Conservation (phyloP, 2,888 invertebrate species). For the Aphelenchoides bicaudatus region DNA sequence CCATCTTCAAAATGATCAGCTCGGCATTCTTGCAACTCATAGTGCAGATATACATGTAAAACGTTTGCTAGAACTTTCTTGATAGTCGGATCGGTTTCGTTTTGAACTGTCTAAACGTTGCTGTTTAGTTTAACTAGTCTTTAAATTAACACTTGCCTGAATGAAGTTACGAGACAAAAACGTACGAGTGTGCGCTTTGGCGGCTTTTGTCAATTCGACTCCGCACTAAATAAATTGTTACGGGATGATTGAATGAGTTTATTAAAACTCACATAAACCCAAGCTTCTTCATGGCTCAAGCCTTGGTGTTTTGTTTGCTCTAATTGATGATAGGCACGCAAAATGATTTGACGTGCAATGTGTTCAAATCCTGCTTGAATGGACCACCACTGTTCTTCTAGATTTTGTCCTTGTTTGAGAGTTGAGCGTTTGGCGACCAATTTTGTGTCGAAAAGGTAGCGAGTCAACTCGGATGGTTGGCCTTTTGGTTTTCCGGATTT, state of each 20-base stretch:
- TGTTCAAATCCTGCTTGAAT: conserved; percentile 46
- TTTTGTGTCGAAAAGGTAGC: conserved; percentile 25
- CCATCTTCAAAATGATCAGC: conserved; percentile 33
- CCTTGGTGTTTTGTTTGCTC: conserved; percentile 28
- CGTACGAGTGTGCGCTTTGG: conserved; percentile 80
- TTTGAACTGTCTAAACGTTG: conserved; percentile 18
- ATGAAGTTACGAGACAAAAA: conserved; percentile 73
- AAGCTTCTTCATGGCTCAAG: conserved; percentile 35
- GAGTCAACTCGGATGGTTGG: conserved; percentile 22
- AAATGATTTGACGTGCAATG: conserved; percentile 44
- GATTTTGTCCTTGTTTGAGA: background rate
- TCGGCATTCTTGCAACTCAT: conserved; percentile 27
- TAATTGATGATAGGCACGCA: conserved; percentile 40
- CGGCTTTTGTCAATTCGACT: conserved; percentile 65
- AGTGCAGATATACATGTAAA: conserved; percentile 32
- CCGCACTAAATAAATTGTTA: too few species aligned
- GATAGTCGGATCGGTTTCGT: conserved; percentile 25
- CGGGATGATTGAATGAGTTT: too few species aligned
- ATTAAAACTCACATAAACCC: too few species aligned
- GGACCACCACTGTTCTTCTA: conserved; percentile 2
- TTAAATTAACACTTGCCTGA: conserved; percentile 41
- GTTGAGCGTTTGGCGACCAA: conserved; percentile 68
- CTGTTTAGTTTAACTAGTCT: background rate
- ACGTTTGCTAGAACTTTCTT: conserved; percentile 27
- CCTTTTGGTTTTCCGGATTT: conserved; percentile 14